Conservation (phyloP, 2,888 invertebrate genomes). For the Dorcus parallelipipedus region DNA sequence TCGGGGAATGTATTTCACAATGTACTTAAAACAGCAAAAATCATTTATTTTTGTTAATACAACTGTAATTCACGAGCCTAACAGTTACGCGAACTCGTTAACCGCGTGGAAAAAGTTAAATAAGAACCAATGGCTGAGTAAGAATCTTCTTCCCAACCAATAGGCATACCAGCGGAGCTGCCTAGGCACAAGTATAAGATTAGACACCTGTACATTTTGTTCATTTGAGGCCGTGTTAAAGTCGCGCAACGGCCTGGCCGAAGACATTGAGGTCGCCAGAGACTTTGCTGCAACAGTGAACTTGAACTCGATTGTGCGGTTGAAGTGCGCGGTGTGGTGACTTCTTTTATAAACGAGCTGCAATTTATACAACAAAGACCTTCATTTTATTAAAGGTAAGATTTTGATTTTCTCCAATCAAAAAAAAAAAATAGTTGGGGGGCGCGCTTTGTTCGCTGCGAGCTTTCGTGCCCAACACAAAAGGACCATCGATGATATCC, state of each 20-base stretch:
- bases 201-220: conserved; percentile 42
- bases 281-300: conserved; percentile 27
- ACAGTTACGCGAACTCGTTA: conserved; percentile 38
- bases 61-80: conserved; percentile 34
- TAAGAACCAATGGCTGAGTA: conserved; percentile 33
- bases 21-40: not conserved
- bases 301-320: conserved; percentile 28
- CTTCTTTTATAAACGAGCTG: not conserved
- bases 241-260: conserved; percentile 32
- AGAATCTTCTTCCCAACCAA: conserved; percentile 39
- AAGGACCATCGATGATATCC: too few relatives aligned
- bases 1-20: too few relatives aligned
- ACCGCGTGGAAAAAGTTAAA: conserved; percentile 36
- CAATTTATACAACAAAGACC: not conserved
- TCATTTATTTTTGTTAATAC: conserved; percentile 11
- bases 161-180: conserved; percentile 38
- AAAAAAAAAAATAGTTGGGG: too few relatives aligned
- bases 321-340: conserved; percentile 23
- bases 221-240: conserved; percentile 41
- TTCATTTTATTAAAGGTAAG: not conserved
- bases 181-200: conserved; percentile 43
- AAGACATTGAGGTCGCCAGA: conserved; percentile 25
- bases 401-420: not conserved
- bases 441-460: too few relatives aligned
- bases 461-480: too few relatives aligned